A percentile compares a stretch with the other conserved stretches of the same genome.
Conservation (phyloP, 2,888 invertebrate genomes). For the Hydriomena furcata region DNA sequence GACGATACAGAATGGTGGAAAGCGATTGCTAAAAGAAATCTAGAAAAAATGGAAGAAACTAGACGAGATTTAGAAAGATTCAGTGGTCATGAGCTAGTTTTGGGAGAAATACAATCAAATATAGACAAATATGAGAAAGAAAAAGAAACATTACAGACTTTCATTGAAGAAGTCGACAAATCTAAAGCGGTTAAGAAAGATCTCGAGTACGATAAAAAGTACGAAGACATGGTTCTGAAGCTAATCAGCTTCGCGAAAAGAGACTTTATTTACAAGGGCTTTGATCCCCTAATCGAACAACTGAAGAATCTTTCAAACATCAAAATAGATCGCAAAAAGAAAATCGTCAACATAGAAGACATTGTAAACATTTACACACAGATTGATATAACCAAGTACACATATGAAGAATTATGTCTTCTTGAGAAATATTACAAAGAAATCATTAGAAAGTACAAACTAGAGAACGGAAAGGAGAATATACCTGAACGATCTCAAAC, state of each 20-base stretch:
- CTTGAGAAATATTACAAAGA: conserved; percentile 77
- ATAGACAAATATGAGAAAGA: conserved; percentile 65
- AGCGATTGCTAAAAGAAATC: conserved; percentile 71
- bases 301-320: conserved; percentile 67
- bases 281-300: conserved; percentile 75
- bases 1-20: conserved; percentile 80
- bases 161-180: conserved; percentile 73
- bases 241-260: conserved; percentile 75
- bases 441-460: conserved; percentile 69
- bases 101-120: conserved; percentile 67
- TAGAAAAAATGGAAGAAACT: conserved; percentile 76
- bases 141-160: conserved; percentile 64
- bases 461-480: conserved; percentile 59
- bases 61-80: conserved; percentile 72
- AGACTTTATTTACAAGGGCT: conserved; percentile 76
- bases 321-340: conserved; percentile 64
- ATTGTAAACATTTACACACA: conserved; percentile 71
- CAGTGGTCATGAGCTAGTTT: conserved; percentile 70
- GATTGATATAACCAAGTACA: conserved; percentile 69
- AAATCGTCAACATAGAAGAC: conserved; percentile 62
- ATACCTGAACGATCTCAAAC: conserved; percentile 34
- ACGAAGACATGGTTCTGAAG: conserved; percentile 75
- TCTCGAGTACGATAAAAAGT: conserved; percentile 72
- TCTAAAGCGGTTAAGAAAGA: conserved; percentile 68
- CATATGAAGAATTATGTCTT: conserved; percentile 74